Conservation (phyloP, 2,888 invertebrate genomes). For the Dryocosmus kuriphilus region DNA sequence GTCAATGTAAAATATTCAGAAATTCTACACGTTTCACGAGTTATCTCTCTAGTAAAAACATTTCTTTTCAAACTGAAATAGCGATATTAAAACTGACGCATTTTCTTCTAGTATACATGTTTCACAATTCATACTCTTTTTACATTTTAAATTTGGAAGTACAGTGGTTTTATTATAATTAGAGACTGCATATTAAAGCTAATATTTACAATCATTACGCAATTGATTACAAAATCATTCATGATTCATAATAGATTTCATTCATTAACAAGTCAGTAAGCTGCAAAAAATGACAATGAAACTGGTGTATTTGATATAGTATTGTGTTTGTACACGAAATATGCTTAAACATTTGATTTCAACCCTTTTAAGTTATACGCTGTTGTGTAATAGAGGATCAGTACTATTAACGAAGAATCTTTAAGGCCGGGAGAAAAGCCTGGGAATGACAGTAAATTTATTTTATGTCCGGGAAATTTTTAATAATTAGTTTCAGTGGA, state of each 20-base stretch:
- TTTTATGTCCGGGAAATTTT: no score
- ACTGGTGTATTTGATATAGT: not conserved
- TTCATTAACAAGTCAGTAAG: constrained; percentile 11
- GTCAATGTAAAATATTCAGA: not conserved
- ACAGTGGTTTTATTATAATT: constrained; percentile 19
- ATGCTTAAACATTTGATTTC: not conserved
- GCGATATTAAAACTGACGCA: constrained; percentile 13
- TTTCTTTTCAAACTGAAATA: constrained; percentile 16
- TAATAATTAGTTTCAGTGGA: no score
- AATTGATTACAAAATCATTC: constrained; percentile 11
- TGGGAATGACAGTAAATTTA: no score
- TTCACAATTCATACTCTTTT: constrained; percentile 24
- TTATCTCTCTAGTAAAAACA: not conserved
- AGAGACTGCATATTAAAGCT: constrained; percentile 23
- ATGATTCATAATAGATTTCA: constrained; percentile 2
- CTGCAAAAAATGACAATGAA: not conserved
- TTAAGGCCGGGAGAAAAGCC: no score
- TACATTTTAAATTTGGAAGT: constrained; percentile 11
- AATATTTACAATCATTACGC: constrained; percentile 30
- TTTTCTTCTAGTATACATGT: constrained; percentile 21
- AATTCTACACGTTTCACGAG: not conserved
- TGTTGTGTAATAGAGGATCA: no score
- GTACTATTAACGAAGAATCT: no score
- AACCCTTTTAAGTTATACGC: no score
- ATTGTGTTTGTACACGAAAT: not conserved